Base-by-base conservation (phyloP, 2,113 vertebrate species). In the Eleginops maclovinus region DNA sequence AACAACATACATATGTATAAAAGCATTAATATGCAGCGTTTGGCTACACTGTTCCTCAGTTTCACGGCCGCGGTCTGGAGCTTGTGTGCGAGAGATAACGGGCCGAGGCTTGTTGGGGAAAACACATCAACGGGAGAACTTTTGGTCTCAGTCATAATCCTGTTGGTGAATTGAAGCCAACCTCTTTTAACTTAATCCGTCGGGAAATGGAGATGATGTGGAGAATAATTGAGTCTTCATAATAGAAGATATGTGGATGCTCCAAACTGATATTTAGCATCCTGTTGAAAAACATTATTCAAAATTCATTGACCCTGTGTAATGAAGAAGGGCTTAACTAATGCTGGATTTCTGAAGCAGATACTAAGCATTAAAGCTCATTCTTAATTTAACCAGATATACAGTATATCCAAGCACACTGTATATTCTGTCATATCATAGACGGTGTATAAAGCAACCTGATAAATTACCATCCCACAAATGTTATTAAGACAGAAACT, bases 21-120 rank as follows among this genome's bases (percentile, higher is more conserved):
- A 75, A 21, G 50, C 84, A 85, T 85, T 60, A 73, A 86, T 86
- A 87, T 89, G 79, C 62, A 87, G 75, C 24, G 53, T 85, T 87
- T 58, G 36, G 26, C 58, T 28, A 46, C 41, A 50, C 58, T 49
- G 61, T 80, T 83, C 31, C 71, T 69, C 40, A 26, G 75, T 43
- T 78, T 65, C 71, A 80, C 31, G 76, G 84, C 59, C 66, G 82
- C 59, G 41, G 76, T 72, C 70, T 68, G 88, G 69, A 76, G 80
- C 80, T 79, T 71, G 87, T 81, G 72, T 51, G 67, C 68, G 49
- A 44, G 68, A 86, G 90, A 91, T 90, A 91, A 87, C 73, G n/a
- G 51, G 58, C 53, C 11, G 51, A 49, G 59, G 51, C 49, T 73
- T 75, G 74, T 83, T 59, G 64, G 68, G 66, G 75, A 77, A 78